These are phyloP conservation scores for Spodoptera exigua DNA, from an alignment of 2,888 invertebrate genomes.

Conservation along the genomic window DNA sequence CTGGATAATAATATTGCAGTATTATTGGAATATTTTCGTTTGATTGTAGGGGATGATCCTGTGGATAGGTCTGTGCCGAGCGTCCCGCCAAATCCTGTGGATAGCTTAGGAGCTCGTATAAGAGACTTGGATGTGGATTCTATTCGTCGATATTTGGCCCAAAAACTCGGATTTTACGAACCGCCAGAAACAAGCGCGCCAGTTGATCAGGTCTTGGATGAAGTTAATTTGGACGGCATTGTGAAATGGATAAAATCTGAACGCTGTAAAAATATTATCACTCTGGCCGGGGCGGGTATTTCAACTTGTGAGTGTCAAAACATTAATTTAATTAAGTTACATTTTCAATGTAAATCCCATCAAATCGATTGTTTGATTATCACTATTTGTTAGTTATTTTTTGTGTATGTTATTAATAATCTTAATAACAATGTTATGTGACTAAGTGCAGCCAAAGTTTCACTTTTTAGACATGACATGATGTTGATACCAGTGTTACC, in stretches of 20 bases:
- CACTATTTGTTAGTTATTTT: slow-evolving; percentile 12
- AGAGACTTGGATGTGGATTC: slow-evolving; percentile 90
- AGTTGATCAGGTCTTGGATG: slow-evolving; percentile 89
- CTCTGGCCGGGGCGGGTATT: slow-evolving; percentile 98
- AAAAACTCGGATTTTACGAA: slow-evolving; percentile 90
- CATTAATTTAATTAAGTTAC: background rate
- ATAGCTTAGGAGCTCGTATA: slow-evolving; percentile 75
- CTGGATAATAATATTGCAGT: slow-evolving; percentile 30
- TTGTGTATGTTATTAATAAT: too few relatives aligned
- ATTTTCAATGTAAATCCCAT: background rate
- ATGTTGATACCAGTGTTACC: too few relatives aligned
- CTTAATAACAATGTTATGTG: too few relatives aligned
- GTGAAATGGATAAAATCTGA: slow-evolving; percentile 93
- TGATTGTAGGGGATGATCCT: slow-evolving; percentile 74
- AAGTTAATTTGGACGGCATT: slow-evolving; percentile 93
- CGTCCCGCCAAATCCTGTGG: slow-evolving; percentile 81
- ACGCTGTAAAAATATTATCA: slow-evolving; percentile 95
- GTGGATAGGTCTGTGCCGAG: slow-evolving; percentile 64
- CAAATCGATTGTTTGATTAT: slow-evolving; percentile 6
- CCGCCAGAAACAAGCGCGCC: slow-evolving; percentile 74
- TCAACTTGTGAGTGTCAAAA: slow-evolving; percentile 94
- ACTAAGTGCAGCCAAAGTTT: too few relatives aligned
- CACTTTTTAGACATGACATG: too few relatives aligned
- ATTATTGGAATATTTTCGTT: slow-evolving; percentile 41
- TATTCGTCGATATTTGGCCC: slow-evolving; percentile 90